Base-by-base conservation (phyloP, 2,888 invertebrate species). In the Zygothrica quintamaculata region DNA sequence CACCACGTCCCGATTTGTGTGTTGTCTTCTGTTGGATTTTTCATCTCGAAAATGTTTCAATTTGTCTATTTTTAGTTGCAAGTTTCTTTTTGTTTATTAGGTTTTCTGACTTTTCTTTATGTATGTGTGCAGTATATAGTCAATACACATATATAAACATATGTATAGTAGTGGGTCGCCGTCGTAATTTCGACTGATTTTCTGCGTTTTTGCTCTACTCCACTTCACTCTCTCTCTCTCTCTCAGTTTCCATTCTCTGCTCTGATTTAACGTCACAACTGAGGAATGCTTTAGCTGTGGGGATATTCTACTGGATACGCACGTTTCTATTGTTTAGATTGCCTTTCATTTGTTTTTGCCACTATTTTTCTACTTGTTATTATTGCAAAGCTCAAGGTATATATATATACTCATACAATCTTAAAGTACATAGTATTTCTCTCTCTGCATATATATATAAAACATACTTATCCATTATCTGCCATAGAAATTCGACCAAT, bases 21-120 rank as follows among this genome's bases (percentile, higher is more conserved):
- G 50, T 66, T 57, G 59, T 60, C 57, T 62, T 74, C 61, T 77
- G 73, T 72, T 87, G 55, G 69, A 74, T 78, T 65, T 73, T 71
- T 81, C 77, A 75, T 80, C 74, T 85, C 67, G 66, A 85, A 70
- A 85, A 80, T 87, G 77, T 84, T 82, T 85, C 73, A 79, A 80
- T 75, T 77, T 77, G 66, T 81, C 88, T 86, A 86, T 88, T 86
- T 88, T 88, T 88, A 86, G 88, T 58, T 44, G 68, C 75, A 81
- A 86, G 81, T 77, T 86, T 84, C 81, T 80, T 77, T 81, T 86
- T 87, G 77, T 84, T 85, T 84, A 78, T 85, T 84, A 85, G 84
- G 79, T 85, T 29, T 72, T 69, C 47, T 70, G 60, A 44, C 61
- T 65, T 61, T 61, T 56, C 33, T 50, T 69, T 65, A 44, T 51